phyloP scores from a whole-genome alignment of 1,140 invertebrate species.

The Drosophila sproati region DNA sequence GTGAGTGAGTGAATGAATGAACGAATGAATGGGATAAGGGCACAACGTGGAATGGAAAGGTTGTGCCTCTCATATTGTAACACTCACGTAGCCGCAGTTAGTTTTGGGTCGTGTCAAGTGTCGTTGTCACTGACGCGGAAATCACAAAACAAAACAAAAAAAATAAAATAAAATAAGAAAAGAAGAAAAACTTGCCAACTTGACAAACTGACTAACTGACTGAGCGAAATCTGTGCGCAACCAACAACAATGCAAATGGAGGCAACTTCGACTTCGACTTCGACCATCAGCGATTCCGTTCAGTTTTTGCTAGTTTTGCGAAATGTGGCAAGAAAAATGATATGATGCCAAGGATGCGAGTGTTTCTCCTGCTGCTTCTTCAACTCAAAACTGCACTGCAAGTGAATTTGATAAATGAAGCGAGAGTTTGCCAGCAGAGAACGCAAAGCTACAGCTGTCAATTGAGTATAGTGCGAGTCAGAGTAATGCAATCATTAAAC shows the following conservation, averaged over 20 bases:
- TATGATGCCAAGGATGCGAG: slow-evolving; percentile 29
- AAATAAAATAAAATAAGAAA: too few species aligned
- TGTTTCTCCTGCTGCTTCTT: not conserved
- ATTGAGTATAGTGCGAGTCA: not conserved
- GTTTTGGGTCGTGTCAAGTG: slow-evolving; percentile 75
- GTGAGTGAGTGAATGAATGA: slow-evolving; percentile 2
- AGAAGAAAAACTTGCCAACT: slow-evolving; percentile 44
- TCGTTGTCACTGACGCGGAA: slow-evolving; percentile 61
- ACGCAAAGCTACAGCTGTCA: not conserved
- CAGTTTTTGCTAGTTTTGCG: not conserved
- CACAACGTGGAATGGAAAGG: slow-evolving; percentile 22
- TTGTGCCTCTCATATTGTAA: not conserved
- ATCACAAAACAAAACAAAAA: slow-evolving; percentile 27
- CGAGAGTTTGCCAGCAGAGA: slow-evolving; percentile 30
- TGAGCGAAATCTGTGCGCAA: slow-evolving; percentile 64
- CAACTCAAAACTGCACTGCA: slow-evolving; percentile 15
- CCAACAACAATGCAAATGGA: slow-evolving; percentile 26
- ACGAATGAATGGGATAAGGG: slow-evolving; percentile 18
- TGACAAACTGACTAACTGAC: slow-evolving; percentile 12
- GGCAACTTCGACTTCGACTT: slow-evolving; percentile 20
- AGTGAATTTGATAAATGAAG: slow-evolving; percentile 75
- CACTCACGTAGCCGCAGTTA: slow-evolving; percentile 54
- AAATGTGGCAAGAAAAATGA: slow-evolving; percentile 72
- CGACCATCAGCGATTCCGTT: not conserved
- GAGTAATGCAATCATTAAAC: slow-evolving; percentile 59